phyloP scores from a whole-genome alignment of 2,888 invertebrate genomes.

The Liposcelis brunnea region DNA sequence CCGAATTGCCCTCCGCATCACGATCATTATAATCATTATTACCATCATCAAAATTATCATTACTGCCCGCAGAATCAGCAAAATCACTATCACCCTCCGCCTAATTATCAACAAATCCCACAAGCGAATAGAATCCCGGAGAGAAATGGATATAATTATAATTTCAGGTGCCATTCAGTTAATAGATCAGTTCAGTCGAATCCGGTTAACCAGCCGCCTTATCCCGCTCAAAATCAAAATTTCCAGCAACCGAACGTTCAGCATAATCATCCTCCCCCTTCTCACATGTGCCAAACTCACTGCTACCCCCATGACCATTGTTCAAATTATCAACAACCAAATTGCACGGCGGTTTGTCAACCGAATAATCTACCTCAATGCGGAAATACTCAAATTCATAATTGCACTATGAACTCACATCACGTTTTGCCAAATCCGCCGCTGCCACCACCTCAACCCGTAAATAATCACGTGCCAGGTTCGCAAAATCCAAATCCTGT shows the following conservation, averaged over 20 bases:
- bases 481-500: too few relatives aligned
- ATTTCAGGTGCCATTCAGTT: background rate
- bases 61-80: slow-evolving; percentile 6
- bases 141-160: background rate
- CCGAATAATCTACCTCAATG: too few relatives aligned
- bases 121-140: too few relatives aligned
- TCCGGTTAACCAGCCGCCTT: slow-evolving; percentile 6
- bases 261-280: background rate
- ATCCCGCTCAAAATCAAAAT: slow-evolving; percentile 20
- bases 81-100: background rate
- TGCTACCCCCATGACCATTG: too few relatives aligned
- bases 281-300: too few relatives aligned
- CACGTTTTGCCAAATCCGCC: too few relatives aligned
- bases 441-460: too few relatives aligned
- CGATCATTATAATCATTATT: background rate
- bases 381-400: too few relatives aligned
- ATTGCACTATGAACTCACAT: too few relatives aligned
- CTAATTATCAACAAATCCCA: background rate
- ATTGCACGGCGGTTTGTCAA: too few relatives aligned
- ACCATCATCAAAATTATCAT: slow-evolving; percentile 2
- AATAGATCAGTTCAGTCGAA: slow-evolving; percentile 7
- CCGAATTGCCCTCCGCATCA: background rate
- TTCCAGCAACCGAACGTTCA: background rate
- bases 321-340: too few relatives aligned
- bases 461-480: too few relatives aligned